Evolutionary conservation across 2,797 vertebrate genomes (phyloP).

Genomic region (Manis pentadactyla): DNA sequence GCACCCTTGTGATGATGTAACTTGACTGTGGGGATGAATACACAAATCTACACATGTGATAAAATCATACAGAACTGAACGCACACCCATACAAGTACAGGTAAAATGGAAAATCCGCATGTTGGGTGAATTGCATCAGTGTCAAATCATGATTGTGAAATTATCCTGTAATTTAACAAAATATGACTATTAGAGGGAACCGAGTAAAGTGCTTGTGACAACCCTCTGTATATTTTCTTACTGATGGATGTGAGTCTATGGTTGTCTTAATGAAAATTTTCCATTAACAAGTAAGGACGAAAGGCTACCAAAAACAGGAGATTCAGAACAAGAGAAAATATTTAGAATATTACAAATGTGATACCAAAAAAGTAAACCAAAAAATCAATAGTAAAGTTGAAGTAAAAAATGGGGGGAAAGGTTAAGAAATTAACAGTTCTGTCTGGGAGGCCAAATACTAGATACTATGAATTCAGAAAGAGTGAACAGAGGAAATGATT

Average conservation of each 20-base stretch:
- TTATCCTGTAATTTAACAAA: not conserved
- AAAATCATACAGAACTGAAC: not conserved
- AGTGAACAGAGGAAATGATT: not conserved
- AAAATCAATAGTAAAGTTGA: not conserved
- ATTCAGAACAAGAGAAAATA: not conserved
- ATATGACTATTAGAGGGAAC: not conserved
- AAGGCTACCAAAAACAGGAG: not conserved
- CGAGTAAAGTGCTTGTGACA: not conserved
- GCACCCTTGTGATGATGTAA: not conserved
- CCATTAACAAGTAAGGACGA: not conserved
- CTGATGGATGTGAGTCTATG: not conserved
- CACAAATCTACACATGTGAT: not conserved
- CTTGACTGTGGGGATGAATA: not conserved
- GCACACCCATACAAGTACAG: not conserved
- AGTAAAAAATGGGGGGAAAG: not conserved
- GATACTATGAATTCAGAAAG: not conserved
- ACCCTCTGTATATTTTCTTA: not conserved
- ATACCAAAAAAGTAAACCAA: not conserved
- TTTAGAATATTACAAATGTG: not conserved
- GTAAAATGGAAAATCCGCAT: not conserved
- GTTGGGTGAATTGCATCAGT: not conserved
- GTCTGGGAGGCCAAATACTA: not conserved
- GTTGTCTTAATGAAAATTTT: not conserved
- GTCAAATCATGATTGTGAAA: not conserved
- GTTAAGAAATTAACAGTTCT: not conserved